Conservation (phyloP, 2,888 invertebrate genomes). For the Abscondita cerata region DNA sequence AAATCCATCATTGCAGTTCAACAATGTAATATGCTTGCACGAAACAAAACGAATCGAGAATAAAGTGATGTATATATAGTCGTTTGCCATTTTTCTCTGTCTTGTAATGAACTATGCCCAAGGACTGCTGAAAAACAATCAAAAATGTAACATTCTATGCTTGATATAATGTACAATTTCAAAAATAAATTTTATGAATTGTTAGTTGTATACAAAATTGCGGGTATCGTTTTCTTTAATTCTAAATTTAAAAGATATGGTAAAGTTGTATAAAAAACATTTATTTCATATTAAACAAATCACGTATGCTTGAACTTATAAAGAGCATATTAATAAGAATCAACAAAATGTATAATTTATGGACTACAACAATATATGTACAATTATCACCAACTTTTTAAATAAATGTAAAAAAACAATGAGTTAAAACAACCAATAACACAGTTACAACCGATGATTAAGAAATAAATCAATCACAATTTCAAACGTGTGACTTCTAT, state of each 20-base stretch:
- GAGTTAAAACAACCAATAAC: constrained; percentile 14
- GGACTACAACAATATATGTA: constrained; percentile 16
- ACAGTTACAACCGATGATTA: constrained; percentile 19
- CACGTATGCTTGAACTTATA: constrained; percentile 5
- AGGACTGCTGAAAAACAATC: too few species aligned
- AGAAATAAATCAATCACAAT: constrained; percentile 27
- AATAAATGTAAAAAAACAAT: constrained; percentile 25
- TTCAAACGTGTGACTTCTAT: constrained; percentile 20
- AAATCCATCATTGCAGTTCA: too few species aligned
- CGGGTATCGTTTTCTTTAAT: too few species aligned
- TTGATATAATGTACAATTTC: too few species aligned
- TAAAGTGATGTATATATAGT: too few species aligned
- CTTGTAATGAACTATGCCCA: too few species aligned
- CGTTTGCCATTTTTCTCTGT: too few species aligned
- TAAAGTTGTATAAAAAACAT: constrained; percentile 5
- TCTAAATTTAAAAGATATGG: not conserved
- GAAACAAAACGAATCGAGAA: too few species aligned
- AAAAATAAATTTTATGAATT: too few species aligned
- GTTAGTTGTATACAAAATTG: too few species aligned
- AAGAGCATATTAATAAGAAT: constrained; percentile 7
- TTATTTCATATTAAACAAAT: constrained; percentile 9
- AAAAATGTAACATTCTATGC: too few species aligned
- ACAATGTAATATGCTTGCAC: too few species aligned
- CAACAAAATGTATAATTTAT: constrained; percentile 16
- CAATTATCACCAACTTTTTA: constrained; percentile 24